Evolutionary conservation across 1,140 invertebrate species (phyloP).

Genomic region (Thaumetopoea pityocampa): DNA sequence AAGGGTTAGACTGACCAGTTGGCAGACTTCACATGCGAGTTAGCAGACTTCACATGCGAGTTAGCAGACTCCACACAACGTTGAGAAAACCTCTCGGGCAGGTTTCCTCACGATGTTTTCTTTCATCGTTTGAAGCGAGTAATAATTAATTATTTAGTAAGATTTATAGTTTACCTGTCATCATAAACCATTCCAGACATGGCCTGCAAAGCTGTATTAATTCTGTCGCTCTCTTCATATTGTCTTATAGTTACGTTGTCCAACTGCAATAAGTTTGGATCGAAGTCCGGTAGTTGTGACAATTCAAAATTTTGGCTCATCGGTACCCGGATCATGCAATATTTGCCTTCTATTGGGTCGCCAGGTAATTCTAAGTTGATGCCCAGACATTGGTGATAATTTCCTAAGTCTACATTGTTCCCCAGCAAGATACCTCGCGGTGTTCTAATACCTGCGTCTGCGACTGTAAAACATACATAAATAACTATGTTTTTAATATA

Average conservation of each 20-base stretch:
- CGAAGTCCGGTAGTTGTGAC: conserved; percentile 3
- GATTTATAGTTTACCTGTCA: conserved; percentile 1
- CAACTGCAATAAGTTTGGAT: not conserved
- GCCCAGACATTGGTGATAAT: conserved; percentile 41
- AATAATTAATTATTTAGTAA: not conserved
- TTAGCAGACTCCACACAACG: not conserved
- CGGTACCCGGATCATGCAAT: conserved; percentile 30
- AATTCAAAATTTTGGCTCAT: conserved; percentile 17
- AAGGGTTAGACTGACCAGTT: no score
- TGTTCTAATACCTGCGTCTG: conserved; percentile 23
- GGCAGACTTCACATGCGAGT: no score
- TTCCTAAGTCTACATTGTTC: conserved; percentile 27
- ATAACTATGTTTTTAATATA: not conserved
- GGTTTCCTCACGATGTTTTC: no score
- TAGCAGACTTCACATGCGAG: no score
- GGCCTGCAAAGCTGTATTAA: no score
- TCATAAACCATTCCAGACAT: conserved; percentile 5
- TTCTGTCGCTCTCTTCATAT: not conserved
- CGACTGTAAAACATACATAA: conserved; percentile 14
- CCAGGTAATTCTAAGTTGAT: conserved; percentile 24
- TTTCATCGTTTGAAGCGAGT: not conserved
- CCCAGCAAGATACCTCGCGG: conserved; percentile 21
- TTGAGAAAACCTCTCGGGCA: not conserved
- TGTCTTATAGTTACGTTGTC: conserved; percentile 1
- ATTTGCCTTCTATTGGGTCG: conserved; percentile 38